Conservation (phyloP, 2,888 invertebrate species). For the Sarcophaga carnaria region DNA sequence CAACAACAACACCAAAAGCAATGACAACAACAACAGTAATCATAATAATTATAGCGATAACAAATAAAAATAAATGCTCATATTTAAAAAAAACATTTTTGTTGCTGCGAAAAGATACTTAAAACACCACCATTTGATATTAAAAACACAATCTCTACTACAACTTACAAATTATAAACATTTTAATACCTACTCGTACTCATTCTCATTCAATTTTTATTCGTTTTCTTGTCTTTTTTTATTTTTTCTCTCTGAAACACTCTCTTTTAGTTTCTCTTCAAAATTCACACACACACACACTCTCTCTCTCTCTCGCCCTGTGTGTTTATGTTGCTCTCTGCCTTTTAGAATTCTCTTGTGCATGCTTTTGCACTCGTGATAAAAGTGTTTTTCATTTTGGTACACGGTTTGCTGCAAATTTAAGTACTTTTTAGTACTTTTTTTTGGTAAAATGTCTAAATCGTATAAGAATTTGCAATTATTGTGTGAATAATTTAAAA, state of each 20-base stretch:
- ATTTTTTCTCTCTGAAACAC: not conserved
- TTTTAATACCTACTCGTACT: conserved; percentile 40
- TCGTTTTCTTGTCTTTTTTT: conserved; percentile 1
- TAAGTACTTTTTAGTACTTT: not conserved
- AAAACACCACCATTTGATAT: conserved; percentile 67
- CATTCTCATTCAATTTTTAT: conserved; percentile 3
- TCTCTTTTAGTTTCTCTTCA: not conserved
- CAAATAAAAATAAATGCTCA: conserved; percentile 29
- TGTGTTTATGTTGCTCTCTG: too few relatives aligned
- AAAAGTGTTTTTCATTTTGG: too few relatives aligned
- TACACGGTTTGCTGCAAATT: not conserved
- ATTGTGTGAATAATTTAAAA: too few relatives aligned
- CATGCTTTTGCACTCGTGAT: not conserved
- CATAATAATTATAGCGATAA: not conserved
- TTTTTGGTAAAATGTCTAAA: too few relatives aligned
- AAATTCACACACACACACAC: too few relatives aligned
- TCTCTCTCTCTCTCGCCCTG: too few relatives aligned
- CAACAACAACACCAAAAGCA: conserved; percentile 13
- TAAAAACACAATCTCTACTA: conserved; percentile 52
- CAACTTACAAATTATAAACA: conserved; percentile 67
- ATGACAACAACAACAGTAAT: not conserved
- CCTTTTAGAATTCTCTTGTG: not conserved
- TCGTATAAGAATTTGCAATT: too few relatives aligned
- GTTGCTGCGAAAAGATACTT: conserved; percentile 65
- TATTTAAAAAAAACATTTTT: conserved; percentile 51